Percentiles rank a stretch among this genome's conserved stretches.
phyloP scores from a whole-genome alignment of 2,888 invertebrate genomes.

The Chymomyza procnemis region DNA sequence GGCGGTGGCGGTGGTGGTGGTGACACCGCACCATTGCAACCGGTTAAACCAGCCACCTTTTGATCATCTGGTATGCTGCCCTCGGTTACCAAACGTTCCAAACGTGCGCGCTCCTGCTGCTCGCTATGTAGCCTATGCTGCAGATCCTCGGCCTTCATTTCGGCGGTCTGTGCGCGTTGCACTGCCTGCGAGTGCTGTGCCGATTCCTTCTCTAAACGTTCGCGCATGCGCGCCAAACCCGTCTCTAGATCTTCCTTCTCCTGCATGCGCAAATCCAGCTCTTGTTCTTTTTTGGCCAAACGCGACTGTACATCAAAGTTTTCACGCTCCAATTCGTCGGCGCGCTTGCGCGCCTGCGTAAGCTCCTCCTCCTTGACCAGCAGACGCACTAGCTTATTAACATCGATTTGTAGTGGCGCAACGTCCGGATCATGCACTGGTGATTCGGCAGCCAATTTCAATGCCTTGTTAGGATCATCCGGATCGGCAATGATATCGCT shows the following conservation, averaged over 20 bases:
- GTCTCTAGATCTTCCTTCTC: slow-evolving; percentile 96
- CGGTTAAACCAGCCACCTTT: slow-evolving; percentile 83
- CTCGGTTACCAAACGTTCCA: slow-evolving; percentile 91
- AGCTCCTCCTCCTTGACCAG: slow-evolving; percentile 96
- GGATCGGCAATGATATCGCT: slow-evolving; percentile 75
- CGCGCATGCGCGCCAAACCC: slow-evolving; percentile 88
- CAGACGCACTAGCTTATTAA: slow-evolving; percentile 92
- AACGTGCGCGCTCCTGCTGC: slow-evolving; percentile 87
- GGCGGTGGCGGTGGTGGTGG: slow-evolving; percentile 79
- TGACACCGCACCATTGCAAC: slow-evolving; percentile 81
- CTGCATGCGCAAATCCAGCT: slow-evolving; percentile 91
- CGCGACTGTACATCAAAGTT: slow-evolving; percentile 92
- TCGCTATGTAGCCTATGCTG: slow-evolving; percentile 86
- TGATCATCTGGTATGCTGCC: slow-evolving; percentile 96
- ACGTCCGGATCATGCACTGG: slow-evolving; percentile 87
- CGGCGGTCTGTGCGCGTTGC: slow-evolving; percentile 83
- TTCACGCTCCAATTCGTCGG: slow-evolving; percentile 92
- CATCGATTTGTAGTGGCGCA: slow-evolving; percentile 91
- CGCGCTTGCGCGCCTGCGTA: slow-evolving; percentile 90
- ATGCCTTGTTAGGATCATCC: slow-evolving; percentile 76
- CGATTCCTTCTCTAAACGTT: slow-evolving; percentile 92
- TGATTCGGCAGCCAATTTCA: slow-evolving; percentile 56
- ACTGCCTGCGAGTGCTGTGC: slow-evolving; percentile 91
- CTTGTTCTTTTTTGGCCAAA: slow-evolving; percentile 94
- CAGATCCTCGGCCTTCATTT: slow-evolving; percentile 82